phyloP scores from a whole-genome alignment of 1,140 invertebrate species.

The Drosophila leontia region DNA sequence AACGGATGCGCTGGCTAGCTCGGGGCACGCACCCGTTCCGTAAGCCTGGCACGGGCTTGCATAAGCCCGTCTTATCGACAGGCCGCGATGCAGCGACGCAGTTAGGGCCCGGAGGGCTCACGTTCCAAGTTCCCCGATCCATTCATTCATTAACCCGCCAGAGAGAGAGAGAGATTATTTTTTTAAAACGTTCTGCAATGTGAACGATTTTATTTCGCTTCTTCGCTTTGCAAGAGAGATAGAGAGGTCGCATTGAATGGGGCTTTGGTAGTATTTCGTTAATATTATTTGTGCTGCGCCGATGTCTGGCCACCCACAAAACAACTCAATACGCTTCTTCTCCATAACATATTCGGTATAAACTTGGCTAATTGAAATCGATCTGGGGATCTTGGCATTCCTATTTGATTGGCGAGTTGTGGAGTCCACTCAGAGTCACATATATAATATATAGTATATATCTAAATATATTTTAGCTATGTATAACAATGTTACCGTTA shows the following conservation, averaged over 20 bases:
- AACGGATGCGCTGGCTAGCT: slow-evolving; percentile 39
- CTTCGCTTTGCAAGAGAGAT: slow-evolving; percentile 5
- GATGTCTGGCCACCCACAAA: slow-evolving; percentile 14
- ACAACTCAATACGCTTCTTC: background rate
- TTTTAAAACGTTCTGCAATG: slow-evolving; percentile 65
- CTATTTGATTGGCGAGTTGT: background rate
- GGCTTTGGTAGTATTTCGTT: slow-evolving; percentile 26
- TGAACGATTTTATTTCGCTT: slow-evolving; percentile 70
- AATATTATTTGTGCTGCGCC: slow-evolving; percentile 51
- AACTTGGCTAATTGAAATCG: slow-evolving; percentile 32
- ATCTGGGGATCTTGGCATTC: slow-evolving; percentile 3
- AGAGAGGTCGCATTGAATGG: slow-evolving; percentile 32
- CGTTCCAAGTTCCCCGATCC: background rate
- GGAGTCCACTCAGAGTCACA: slow-evolving; percentile 6
- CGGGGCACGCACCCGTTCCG: slow-evolving; percentile 44
- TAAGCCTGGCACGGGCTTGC: slow-evolving; percentile 19
- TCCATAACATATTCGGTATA: slow-evolving; percentile 31
- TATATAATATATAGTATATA: slow-evolving; percentile 44
- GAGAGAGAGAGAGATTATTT: slow-evolving; percentile 13
- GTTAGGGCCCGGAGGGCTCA: slow-evolving; percentile 25
- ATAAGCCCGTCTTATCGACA: slow-evolving; percentile 39
- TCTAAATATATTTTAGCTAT: slow-evolving; percentile 60
- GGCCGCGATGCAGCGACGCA: slow-evolving; percentile 4
- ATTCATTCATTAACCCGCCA: slow-evolving; percentile 30
- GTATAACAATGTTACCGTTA: slow-evolving; percentile 27